Evolutionary conservation across 1,140 invertebrate species (phyloP).

Genomic region (Dolichoris vasculosae): DNA sequence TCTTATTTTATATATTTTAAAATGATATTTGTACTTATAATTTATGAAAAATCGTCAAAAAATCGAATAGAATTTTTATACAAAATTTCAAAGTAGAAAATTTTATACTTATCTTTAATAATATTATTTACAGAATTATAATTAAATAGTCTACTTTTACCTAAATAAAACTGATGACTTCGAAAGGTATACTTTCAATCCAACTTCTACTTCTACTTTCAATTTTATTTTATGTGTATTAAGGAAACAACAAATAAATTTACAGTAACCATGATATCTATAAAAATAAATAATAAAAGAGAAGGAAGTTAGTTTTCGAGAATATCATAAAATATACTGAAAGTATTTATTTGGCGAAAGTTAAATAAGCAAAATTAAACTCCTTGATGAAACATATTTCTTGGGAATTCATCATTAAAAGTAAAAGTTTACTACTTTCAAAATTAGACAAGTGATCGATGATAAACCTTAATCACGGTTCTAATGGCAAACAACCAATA

Average conservation of each 20-base stretch:
- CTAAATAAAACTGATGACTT: not conserved
- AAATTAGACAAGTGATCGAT: not conserved
- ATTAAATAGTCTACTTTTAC: not conserved
- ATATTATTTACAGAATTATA: not conserved
- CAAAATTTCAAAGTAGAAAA: no score
- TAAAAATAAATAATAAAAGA: not conserved
- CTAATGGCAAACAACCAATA: not conserved
- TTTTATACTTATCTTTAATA: no score
- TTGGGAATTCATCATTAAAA: constrained; percentile 33
- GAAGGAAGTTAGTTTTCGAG: not conserved
- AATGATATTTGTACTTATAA: no score
- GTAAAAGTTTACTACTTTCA: not conserved
- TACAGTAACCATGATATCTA: not conserved
- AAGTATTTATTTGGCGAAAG: not conserved
- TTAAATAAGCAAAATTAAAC: not conserved
- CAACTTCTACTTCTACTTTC: not conserved
- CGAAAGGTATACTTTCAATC: not conserved
- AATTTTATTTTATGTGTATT: not conserved
- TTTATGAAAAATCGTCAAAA: no score
- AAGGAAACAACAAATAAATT: not conserved
- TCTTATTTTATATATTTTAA: no score
- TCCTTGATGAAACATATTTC: not conserved
- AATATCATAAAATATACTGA: not conserved
- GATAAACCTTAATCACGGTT: not conserved
- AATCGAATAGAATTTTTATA: no score